Evolutionary conservation across 1,140 invertebrate genomes (phyloP), one percentile per base, ranked within the genome.

Genomic region (Drosophila melanogaster): DNA sequence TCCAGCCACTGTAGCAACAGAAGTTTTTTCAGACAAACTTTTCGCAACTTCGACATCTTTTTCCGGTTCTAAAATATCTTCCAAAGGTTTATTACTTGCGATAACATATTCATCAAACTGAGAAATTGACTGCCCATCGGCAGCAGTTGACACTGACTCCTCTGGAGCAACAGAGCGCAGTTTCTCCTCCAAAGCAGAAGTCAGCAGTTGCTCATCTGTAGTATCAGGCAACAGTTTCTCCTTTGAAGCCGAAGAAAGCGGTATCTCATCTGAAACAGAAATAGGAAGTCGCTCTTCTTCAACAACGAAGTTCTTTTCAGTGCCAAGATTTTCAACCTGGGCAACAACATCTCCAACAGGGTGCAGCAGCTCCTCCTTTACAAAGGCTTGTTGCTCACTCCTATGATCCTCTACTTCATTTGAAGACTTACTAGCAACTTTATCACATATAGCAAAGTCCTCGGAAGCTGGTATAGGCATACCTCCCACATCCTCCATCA

Each of bases 301-400:
- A 24, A 6, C 10, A 19, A 57, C 1, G 11, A 12, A 17, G 10
- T 22, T 19, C 4, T 33, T 3, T 11, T 15, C 26, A 33, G 47
- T n/a, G 47, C n/a, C 14, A 15, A 33, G 26, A 1, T 49, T n/a
- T 15, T 15, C 44, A 26, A 26, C 11, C 11, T 35, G 17, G 11
- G 15, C 1, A 35, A 35, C 30, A 7, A 47, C 19, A 1, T 77
- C 71, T 79, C 15, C 71, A 53, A 19, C 54, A 70, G 37, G 50
- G 40, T 46, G 53, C 57, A 15, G 41, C 37, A 15, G n/a, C 15
- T 50, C 12, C 19, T 46, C 22, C 19, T 46, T 19, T 19, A 10
- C 8, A 0, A 5, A 12, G 11, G 11, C 1, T 0, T 19, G 8
- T 44, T 44, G 3, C 10, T 44, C 17, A 24, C 14, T 22, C 12